phyloP scores from a whole-genome alignment of 2,797 vertebrate genomes.

The Manis javanica region DNA sequence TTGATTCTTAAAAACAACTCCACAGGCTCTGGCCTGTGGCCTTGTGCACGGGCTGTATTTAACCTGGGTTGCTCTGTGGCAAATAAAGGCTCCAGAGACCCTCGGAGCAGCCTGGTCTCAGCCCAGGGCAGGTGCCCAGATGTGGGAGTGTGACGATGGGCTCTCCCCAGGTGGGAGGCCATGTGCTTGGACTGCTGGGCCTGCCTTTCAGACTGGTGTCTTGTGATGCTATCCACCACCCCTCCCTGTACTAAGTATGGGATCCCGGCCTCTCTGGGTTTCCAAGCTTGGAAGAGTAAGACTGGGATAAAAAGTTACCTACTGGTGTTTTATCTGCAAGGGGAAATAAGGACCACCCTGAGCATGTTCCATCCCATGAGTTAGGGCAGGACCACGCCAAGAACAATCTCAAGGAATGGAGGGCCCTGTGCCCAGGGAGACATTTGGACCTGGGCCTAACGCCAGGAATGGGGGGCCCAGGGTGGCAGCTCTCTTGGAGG shows the following conservation, averaged over 20 bases:
- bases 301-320: constrained; percentile 72
- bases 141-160: constrained; percentile 50
- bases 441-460: constrained; percentile 45
- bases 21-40: constrained; percentile 56
- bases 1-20: constrained; percentile 69
- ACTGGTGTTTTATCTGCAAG: constrained; percentile 69
- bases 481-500: constrained; percentile 15
- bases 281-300: constrained; percentile 65
- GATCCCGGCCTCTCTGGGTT: constrained; percentile 55
- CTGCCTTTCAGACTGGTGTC: constrained; percentile 69
- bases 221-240: constrained; percentile 65
- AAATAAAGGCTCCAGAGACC: constrained; percentile 54
- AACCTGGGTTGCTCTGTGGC: constrained; percentile 71
- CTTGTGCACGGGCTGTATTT: constrained; percentile 76
- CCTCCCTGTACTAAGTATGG: constrained; percentile 48
- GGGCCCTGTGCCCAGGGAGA: constrained; percentile 70
- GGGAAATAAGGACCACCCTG: constrained; percentile 57
- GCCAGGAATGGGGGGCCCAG: constrained; percentile 10
- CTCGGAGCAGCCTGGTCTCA: constrained; percentile 76
- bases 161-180: constrained; percentile 66
- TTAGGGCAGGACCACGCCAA: constrained; percentile 67
- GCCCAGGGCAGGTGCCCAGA: constrained; percentile 77
- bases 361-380: constrained; percentile 57
- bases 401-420: constrained; percentile 64
- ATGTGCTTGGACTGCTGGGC: constrained; percentile 75